Evolutionary conservation across 2,888 invertebrate genomes (phyloP).

Genomic region (Scaptomyza parva): DNA sequence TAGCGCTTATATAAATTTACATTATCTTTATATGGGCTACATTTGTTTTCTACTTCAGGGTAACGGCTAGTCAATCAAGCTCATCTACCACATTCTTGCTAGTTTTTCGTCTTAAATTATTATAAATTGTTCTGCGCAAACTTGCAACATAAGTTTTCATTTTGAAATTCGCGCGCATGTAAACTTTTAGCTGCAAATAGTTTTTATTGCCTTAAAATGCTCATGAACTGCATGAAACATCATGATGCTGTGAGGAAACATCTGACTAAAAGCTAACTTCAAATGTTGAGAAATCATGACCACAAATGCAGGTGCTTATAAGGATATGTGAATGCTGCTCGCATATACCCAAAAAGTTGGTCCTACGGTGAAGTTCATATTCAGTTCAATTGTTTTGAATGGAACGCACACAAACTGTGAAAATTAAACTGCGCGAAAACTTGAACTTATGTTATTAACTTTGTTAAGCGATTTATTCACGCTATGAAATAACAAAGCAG

Average conservation of each 20-base stretch:
- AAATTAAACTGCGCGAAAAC: constrained; percentile 40
- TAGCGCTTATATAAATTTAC: background rate
- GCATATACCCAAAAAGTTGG: constrained; percentile 15
- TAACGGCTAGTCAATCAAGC: background rate
- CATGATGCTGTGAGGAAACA: constrained; percentile 16
- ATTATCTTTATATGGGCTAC: background rate
- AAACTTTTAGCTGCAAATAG: constrained; percentile 39
- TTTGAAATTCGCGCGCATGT: constrained; percentile 19
- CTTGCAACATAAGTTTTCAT: constrained; percentile 54
- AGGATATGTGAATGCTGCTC: constrained; percentile 3
- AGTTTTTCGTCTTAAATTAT: constrained; percentile 30
- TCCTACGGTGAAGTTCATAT: constrained; percentile 24
- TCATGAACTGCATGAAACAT: constrained; percentile 4
- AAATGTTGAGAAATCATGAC: background rate
- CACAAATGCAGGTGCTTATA: constrained; percentile 14
- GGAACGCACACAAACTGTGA: constrained; percentile 9
- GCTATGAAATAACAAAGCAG: constrained; percentile 26
- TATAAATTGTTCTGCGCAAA: constrained; percentile 52
- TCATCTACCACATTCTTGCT: background rate
- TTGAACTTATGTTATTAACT: constrained; percentile 39
- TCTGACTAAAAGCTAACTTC: constrained; percentile 10
- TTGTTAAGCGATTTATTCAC: constrained; percentile 26
- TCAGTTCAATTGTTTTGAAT: constrained; percentile 18
- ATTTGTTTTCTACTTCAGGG: background rate
- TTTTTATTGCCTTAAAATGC: constrained; percentile 17